phyloP scores from a whole-genome alignment of 23 tunicate species.

The Ascidia mentula region DNA sequence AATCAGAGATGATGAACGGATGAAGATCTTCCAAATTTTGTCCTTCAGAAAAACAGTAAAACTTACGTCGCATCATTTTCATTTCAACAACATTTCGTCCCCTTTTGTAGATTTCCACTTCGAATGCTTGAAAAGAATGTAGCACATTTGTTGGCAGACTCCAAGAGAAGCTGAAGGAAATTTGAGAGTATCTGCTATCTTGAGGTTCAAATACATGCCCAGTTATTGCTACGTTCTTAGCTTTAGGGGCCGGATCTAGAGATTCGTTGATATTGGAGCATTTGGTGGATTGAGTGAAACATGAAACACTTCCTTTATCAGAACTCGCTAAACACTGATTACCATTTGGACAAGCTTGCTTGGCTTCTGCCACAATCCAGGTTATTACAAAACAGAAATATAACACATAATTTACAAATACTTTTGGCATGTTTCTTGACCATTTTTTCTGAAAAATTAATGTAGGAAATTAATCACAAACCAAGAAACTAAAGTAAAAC shows the following conservation, averaged over 20 bases:
- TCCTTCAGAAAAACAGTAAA: conserved; percentile 1
- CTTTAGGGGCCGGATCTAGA: not conserved
- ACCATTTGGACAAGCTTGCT: not conserved
- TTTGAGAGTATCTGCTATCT: not conserved
- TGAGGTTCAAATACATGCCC: not conserved
- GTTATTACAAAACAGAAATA: too few species aligned
- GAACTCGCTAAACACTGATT: not conserved
- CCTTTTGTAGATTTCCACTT: not conserved
- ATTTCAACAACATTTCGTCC: not conserved
- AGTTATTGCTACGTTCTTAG: not conserved
- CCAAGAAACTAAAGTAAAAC: too few species aligned
- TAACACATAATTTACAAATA: too few species aligned
- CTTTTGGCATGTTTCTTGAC: too few species aligned
- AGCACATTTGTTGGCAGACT: not conserved
- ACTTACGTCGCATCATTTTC: not conserved
- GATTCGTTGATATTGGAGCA: not conserved
- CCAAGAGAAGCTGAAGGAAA: not conserved
- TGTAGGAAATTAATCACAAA: too few species aligned
- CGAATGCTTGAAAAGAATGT: not conserved
- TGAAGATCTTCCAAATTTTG: not conserved
- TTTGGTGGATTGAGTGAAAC: not conserved
- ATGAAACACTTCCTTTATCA: not conserved
- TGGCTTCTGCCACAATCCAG: too few species aligned
- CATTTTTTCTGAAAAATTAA: too few species aligned
- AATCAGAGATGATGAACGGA: not conserved